Percentiles rank a stretch among this genome's conserved stretches.
These are phyloP conservation scores for Sebastes iracundus DNA, from an alignment of 2,797 vertebrate genomes.

Conservation along the genomic window DNA sequence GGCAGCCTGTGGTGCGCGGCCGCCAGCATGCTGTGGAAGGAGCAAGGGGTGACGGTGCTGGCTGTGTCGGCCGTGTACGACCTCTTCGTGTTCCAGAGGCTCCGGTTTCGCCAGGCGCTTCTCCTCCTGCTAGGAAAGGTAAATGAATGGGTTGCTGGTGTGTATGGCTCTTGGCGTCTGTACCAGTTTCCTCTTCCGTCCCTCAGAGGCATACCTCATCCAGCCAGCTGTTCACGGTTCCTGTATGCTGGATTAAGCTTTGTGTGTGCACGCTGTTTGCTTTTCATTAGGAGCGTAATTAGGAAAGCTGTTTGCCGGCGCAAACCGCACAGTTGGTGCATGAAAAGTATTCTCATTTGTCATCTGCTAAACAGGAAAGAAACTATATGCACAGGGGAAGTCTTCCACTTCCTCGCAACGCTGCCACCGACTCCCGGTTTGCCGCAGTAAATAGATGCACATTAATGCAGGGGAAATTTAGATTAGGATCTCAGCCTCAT, in stretches of 20 bases:
- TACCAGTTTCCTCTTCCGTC: slow-evolving; percentile 56
- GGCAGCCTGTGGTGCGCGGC: slow-evolving; percentile 88
- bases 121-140: slow-evolving; percentile 88
- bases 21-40: slow-evolving; percentile 97
- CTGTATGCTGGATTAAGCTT: slow-evolving; percentile 38
- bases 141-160: slow-evolving; percentile 81
- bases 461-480: slow-evolving; percentile 43
- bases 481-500: slow-evolving; percentile 38
- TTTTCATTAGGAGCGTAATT: slow-evolving; percentile 63
- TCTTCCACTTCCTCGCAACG: slow-evolving; percentile 37
- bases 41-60: slow-evolving; percentile 95
- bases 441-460: slow-evolving; percentile 52
- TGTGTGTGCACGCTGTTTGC: slow-evolving; percentile 44
- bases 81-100: slow-evolving; percentile 91
- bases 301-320: slow-evolving; percentile 44
- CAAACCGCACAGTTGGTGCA: slow-evolving; percentile 18
- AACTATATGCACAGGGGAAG: slow-evolving; percentile 20
- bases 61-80: slow-evolving; percentile 92
- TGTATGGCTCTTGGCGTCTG: slow-evolving; percentile 11
- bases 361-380: slow-evolving; percentile 52
- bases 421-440: slow-evolving; percentile 10
- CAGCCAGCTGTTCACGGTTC: slow-evolving; percentile 50
- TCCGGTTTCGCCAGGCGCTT: slow-evolving; percentile 87
- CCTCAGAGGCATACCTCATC: slow-evolving; percentile 45
- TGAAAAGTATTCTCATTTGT: slow-evolving; percentile 47